Percentiles rank a stretch among this genome's conserved stretches.
phyloP scores from a whole-genome alignment of 2,888 invertebrate species.

The Nephrotoma appendiculata region DNA sequence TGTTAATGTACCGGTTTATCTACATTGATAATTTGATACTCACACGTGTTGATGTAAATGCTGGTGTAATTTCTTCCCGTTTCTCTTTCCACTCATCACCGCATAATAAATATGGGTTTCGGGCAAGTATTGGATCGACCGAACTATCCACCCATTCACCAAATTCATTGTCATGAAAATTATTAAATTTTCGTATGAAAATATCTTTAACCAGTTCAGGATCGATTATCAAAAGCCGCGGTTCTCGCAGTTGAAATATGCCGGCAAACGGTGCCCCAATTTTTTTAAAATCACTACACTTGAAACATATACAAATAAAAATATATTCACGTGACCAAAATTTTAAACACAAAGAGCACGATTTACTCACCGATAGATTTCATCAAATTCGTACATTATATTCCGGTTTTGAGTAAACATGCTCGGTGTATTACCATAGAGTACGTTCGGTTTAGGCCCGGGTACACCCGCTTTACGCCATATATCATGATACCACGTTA shows the following conservation, averaged over 20 bases:
- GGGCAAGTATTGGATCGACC: constrained; percentile 32
- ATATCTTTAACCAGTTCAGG: constrained; percentile 28
- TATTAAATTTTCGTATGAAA: constrained; percentile 31
- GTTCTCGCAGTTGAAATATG: constrained; percentile 23
- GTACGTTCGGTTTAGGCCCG: constrained; percentile 19
- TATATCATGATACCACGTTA: constrained; percentile 17
- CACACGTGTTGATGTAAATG: constrained; percentile 36
- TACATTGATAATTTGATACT: constrained; percentile 4
- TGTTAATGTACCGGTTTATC: not conserved
- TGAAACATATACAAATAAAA: constrained; percentile 12
- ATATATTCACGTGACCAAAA: not conserved
- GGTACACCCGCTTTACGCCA: constrained; percentile 22
- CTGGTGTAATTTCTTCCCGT: constrained; percentile 35
- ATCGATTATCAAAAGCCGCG: constrained; percentile 27
- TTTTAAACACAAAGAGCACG: not conserved
- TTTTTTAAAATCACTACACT: constrained; percentile 20
- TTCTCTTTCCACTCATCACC: constrained; percentile 36
- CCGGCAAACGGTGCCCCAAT: constrained; percentile 27
- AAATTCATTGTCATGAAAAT: constrained; percentile 22
- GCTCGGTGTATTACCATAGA: constrained; percentile 22
- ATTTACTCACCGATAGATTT: constrained; percentile 22
- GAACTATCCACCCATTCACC: constrained; percentile 24
- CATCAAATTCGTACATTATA: constrained; percentile 18
- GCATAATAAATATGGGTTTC: constrained; percentile 34
- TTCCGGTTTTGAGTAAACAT: constrained; percentile 13